phyloP scores from a whole-genome alignment of 2,888 invertebrate genomes.

The Philhelius pedissequus region DNA sequence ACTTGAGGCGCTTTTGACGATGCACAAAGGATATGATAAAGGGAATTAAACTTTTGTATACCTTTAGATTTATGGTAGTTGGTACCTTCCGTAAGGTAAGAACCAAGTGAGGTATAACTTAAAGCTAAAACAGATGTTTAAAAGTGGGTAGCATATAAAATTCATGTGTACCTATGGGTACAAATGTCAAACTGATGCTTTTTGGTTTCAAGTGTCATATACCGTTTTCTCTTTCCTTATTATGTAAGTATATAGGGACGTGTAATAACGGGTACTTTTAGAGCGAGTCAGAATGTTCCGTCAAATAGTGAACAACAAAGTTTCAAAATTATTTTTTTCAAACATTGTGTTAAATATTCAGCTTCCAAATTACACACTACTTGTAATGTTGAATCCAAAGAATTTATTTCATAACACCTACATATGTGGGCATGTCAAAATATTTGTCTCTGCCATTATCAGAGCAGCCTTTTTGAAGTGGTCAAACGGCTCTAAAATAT shows the following conservation, averaged over 20 bases:
- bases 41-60: neutral
- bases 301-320: neutral
- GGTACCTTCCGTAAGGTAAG: neutral
- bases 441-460: too few relatives aligned
- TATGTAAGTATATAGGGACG: neutral
- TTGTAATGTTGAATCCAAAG: too few relatives aligned
- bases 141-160: neutral
- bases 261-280: neutral
- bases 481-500: too few relatives aligned
- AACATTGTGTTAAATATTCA: too few relatives aligned
- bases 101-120: neutral
- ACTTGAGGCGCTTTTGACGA: conserved; percentile 26
- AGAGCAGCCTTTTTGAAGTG: too few relatives aligned
- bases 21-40: conserved; percentile 16
- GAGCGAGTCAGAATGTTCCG: neutral
- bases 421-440: too few relatives aligned
- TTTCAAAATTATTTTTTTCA: neutral
- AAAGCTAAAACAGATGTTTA: conserved; percentile 7
- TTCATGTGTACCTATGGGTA: neutral
- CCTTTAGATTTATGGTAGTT: neutral
- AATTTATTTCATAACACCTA: too few relatives aligned
- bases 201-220: neutral
- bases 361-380: too few relatives aligned
- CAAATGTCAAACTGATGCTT: neutral
- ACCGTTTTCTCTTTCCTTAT: neutral